Evolutionary conservation across 1,140 invertebrate species (phyloP).

Genomic region (Drosophila kikkawai): DNA sequence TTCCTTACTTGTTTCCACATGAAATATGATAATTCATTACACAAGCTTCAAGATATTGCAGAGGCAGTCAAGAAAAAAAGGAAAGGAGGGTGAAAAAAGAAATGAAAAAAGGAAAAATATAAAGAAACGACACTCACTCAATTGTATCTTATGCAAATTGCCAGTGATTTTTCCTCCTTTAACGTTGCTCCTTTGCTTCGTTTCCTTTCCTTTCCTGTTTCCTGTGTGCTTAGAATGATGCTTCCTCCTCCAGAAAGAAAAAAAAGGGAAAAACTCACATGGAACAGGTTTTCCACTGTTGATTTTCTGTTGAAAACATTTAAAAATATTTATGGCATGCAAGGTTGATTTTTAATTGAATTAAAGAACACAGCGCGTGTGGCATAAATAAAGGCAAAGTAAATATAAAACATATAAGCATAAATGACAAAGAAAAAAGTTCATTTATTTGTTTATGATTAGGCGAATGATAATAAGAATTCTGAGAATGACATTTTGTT

Average conservation of each 20-base stretch:
- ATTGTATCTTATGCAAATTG: constrained; percentile 84
- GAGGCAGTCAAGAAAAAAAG: constrained; percentile 44
- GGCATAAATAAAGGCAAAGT: constrained; percentile 18
- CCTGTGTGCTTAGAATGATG: constrained; percentile 51
- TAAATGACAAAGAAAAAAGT: not conserved
- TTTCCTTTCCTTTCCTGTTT: constrained; percentile 43
- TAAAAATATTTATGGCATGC: constrained; percentile 50
- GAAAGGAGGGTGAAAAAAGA: constrained; percentile 32
- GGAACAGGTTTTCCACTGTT: constrained; percentile 31
- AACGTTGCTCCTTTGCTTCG: constrained; percentile 50
- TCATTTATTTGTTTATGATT: constrained; percentile 48
- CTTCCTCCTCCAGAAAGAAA: constrained; percentile 21
- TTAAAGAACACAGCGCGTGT: constrained; percentile 22
- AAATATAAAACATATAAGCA: constrained; percentile 17
- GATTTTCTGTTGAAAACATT: constrained; percentile 39
- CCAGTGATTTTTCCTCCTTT: constrained; percentile 81
- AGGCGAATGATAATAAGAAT: constrained; percentile 2
- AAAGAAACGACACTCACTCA: constrained; percentile 77
- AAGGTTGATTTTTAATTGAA: constrained; percentile 55
- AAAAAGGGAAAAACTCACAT: constrained; percentile 32
- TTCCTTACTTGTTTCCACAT: constrained; percentile 62
- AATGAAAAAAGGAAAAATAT: constrained; percentile 40
- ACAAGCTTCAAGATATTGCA: constrained; percentile 58
- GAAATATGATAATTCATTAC: constrained; percentile 84
- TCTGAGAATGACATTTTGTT: not conserved